These are phyloP conservation scores for Hirtodrosophila alboralis DNA, from an alignment of 2,888 invertebrate genomes.

Conservation along the genomic window DNA sequence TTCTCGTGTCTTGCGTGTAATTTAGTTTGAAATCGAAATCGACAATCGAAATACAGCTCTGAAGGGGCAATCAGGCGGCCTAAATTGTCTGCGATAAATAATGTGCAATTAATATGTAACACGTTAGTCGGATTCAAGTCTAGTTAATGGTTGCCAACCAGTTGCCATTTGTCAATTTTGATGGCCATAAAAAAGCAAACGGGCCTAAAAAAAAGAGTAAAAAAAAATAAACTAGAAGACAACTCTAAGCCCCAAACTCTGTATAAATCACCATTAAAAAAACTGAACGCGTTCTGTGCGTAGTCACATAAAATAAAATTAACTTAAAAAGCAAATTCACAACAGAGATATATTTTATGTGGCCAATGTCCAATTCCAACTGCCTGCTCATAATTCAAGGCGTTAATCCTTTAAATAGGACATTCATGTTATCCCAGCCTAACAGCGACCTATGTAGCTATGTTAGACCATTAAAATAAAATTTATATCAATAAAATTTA, in stretches of 20 bases:
- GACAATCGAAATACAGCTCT: slow-evolving; percentile 25
- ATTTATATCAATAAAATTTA: slow-evolving; percentile 79
- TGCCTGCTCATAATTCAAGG: slow-evolving; percentile 77
- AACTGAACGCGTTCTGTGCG: slow-evolving; percentile 52
- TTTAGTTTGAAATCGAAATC: slow-evolving; percentile 60
- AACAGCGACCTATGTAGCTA: slow-evolving; percentile 23
- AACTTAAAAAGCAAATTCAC: slow-evolving; percentile 83
- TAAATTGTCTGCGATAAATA: slow-evolving; percentile 66
- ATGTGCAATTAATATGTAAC: slow-evolving; percentile 80
- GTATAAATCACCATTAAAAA: slow-evolving; percentile 79
- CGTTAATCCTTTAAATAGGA: slow-evolving; percentile 84
- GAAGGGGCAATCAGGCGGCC: slow-evolving; percentile 7
- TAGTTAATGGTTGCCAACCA: slow-evolving; percentile 35
- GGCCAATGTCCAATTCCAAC: slow-evolving; percentile 34
- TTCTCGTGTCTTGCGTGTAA: slow-evolving; percentile 45
- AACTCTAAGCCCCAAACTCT: slow-evolving; percentile 10
- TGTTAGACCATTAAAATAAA: slow-evolving; percentile 78
- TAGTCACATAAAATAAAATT: slow-evolving; percentile 84
- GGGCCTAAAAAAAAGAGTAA: slow-evolving; percentile 10
- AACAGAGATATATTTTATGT: slow-evolving; percentile 78
- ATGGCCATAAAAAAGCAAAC: slow-evolving; percentile 72
- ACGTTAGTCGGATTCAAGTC: slow-evolving; percentile 63
- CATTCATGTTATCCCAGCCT: slow-evolving; percentile 81
- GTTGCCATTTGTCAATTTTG: slow-evolving; percentile 79
- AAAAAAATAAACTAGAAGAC: background rate